A percentile compares a stretch with the other conserved stretches of the same genome.
Conservation (phyloP, 2,797 vertebrate genomes). For the Catamblyrhynchus diadema region DNA sequence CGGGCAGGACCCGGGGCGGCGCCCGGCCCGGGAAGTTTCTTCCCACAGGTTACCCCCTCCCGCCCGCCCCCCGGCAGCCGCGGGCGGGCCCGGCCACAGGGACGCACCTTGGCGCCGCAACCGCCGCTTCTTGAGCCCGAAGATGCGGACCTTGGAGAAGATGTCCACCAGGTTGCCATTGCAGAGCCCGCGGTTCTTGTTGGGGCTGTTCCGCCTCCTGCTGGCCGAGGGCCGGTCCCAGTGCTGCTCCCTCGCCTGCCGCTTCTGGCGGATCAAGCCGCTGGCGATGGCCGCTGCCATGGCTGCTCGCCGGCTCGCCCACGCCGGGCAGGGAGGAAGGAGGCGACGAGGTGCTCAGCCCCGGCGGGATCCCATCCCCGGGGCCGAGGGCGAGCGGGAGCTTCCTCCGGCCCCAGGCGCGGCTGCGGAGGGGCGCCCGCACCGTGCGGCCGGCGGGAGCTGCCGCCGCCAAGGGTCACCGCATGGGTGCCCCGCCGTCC, state of each 20-base stretch:
- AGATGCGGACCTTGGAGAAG: slow-evolving; percentile 99
- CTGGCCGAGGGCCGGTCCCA: slow-evolving; percentile 91
- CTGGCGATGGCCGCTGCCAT: slow-evolving; percentile 98
- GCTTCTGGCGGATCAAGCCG: slow-evolving; percentile 98
- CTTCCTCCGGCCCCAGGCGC: background rate
- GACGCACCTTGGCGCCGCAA: slow-evolving; percentile 97
- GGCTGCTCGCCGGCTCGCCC: slow-evolving; percentile 66
- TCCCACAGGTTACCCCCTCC: background rate
- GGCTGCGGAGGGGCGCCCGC: background rate
- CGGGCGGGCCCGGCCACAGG: background rate
- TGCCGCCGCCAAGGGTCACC: slow-evolving; percentile 15
- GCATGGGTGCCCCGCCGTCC: slow-evolving; percentile 12
- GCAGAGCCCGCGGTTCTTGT: slow-evolving; percentile 96
- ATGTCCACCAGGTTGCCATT: slow-evolving; percentile 99
- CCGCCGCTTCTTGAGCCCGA: slow-evolving; percentile 97
- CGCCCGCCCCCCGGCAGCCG: background rate
- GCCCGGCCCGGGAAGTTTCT: background rate
- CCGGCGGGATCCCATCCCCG: slow-evolving; percentile 55
- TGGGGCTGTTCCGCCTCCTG: slow-evolving; percentile 94
- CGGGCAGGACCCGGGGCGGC: background rate
- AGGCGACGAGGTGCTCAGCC: slow-evolving; percentile 50
- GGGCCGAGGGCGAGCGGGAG: background rate
- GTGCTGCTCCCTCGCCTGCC: slow-evolving; percentile 96
- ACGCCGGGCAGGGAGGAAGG: background rate
- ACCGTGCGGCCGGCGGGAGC: slow-evolving; percentile 11